Evolutionary conservation across 2,888 invertebrate genomes (phyloP).

Genomic region (Drosophila kanekoi): DNA sequence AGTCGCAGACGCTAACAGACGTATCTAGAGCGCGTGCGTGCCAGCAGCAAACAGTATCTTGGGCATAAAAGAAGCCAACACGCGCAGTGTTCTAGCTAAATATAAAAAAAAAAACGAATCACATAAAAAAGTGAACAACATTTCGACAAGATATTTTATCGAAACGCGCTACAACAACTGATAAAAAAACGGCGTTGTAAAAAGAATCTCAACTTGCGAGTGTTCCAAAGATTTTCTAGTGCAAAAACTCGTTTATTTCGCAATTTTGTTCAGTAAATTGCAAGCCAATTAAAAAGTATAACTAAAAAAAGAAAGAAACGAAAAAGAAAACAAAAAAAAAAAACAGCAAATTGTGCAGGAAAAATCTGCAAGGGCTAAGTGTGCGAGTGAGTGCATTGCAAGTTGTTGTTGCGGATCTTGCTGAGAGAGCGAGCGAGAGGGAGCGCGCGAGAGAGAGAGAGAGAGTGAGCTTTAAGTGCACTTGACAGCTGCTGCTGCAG

Average conservation of each 20-base stretch:
- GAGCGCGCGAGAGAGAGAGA: background rate
- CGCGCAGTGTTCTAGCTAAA: constrained; percentile 19
- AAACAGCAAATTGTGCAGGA: constrained; percentile 29
- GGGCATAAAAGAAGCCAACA: constrained; percentile 17
- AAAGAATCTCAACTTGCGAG: constrained; percentile 21
- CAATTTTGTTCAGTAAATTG: constrained; percentile 40
- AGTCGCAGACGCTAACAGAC: constrained; percentile 69
- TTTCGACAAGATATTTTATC: constrained; percentile 48
- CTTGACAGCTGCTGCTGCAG: constrained; percentile 36
- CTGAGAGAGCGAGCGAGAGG: background rate
- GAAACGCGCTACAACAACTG: constrained; percentile 33
- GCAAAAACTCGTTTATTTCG: constrained; percentile 52
- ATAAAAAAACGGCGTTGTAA: constrained; percentile 46
- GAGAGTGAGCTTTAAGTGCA: constrained; percentile 24
- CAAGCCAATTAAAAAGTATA: constrained; percentile 49
- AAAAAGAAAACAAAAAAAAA: constrained; percentile 18
- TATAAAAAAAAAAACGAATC: constrained; percentile 7
- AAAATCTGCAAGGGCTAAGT: constrained; percentile 45
- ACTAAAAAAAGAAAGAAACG: constrained; percentile 23
- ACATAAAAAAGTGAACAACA: background rate
- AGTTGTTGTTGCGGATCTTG: constrained; percentile 44
- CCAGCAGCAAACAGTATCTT: constrained; percentile 2
- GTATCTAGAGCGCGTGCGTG: constrained; percentile 67
- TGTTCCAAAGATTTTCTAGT: constrained; percentile 25
- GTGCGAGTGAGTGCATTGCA: constrained; percentile 33